Conservation (phyloP, 2,113 vertebrate genomes). For the Vimba vimba region DNA sequence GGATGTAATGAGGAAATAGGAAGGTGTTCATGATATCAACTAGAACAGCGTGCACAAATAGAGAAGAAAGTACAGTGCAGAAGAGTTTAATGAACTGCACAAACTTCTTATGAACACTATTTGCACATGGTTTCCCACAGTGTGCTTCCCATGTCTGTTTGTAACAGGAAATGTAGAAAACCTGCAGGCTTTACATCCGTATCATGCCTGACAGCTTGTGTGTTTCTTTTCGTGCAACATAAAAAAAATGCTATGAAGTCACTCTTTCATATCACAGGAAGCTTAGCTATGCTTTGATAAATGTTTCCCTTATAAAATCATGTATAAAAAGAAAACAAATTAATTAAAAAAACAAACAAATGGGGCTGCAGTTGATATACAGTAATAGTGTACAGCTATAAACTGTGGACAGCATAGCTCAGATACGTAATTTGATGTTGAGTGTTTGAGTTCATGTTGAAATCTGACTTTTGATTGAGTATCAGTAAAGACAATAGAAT, state of each 20-base stretch:
- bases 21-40: slow-evolving; percentile 11
- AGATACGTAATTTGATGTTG: not conserved
- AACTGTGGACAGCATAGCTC: not conserved
- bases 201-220: not conserved
- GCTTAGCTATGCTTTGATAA: not conserved
- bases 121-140: not conserved
- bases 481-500: not conserved
- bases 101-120: not conserved
- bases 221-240: not conserved
- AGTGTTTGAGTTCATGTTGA: not conserved
- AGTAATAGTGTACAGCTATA: not conserved
- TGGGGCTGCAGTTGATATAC: not conserved
- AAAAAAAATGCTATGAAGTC: not conserved
- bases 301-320: not conserved
- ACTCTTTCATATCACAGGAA: not conserved
- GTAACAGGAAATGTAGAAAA: not conserved
- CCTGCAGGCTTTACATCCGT: not conserved
- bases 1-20: slow-evolving; percentile 21
- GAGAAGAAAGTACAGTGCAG: not conserved
- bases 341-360: not conserved
- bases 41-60: not conserved
- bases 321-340: not conserved
- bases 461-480: not conserved
- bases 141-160: not conserved
- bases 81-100: slow-evolving; percentile 1